Evolutionary conservation across 2,888 invertebrate genomes (phyloP).

Genomic region (Xanthorhoe spadicearia): DNA sequence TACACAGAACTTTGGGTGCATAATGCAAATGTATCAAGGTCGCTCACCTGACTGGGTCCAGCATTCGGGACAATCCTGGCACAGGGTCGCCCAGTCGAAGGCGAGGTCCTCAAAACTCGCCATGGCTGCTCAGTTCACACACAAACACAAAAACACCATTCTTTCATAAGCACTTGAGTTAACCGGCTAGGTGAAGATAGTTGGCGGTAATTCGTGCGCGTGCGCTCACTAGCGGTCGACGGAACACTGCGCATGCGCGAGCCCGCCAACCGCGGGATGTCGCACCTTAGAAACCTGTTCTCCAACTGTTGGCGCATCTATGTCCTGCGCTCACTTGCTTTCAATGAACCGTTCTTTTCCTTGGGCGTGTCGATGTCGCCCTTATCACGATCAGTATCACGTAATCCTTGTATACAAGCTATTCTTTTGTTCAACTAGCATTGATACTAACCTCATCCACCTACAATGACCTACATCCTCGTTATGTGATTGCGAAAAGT

Average conservation of each 20-base stretch:
- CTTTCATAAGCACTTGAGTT: conserved; percentile 42
- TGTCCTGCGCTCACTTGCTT: conserved; percentile 72
- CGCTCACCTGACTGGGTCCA: conserved; percentile 87
- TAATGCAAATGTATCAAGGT: conserved; percentile 41
- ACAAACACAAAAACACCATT: conserved; percentile 65
- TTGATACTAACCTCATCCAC: too few relatives aligned
- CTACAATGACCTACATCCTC: too few relatives aligned
- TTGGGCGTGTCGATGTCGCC: conserved; percentile 56
- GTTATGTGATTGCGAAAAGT: too few relatives aligned
- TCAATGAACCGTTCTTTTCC: conserved; percentile 81
- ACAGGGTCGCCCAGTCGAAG: conserved; percentile 87
- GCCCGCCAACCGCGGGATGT: conserved; percentile 72
- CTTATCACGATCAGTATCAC: conserved; percentile 67
- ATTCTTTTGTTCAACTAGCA: neutral
- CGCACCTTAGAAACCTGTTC: conserved; percentile 73
- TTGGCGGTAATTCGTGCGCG: conserved; percentile 61
- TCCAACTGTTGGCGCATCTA: conserved; percentile 49
- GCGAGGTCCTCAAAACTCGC: conserved; percentile 87
- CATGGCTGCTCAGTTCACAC: conserved; percentile 67
- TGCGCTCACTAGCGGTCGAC: conserved; percentile 74
- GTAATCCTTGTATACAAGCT: conserved; percentile 56
- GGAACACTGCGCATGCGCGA: conserved; percentile 68
- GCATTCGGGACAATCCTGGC: conserved; percentile 86
- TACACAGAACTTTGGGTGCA: neutral
- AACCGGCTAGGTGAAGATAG: conserved; percentile 35